Base-by-base conservation (phyloP, 2,888 invertebrate species). In the Ecdyonurus torrentis region DNA sequence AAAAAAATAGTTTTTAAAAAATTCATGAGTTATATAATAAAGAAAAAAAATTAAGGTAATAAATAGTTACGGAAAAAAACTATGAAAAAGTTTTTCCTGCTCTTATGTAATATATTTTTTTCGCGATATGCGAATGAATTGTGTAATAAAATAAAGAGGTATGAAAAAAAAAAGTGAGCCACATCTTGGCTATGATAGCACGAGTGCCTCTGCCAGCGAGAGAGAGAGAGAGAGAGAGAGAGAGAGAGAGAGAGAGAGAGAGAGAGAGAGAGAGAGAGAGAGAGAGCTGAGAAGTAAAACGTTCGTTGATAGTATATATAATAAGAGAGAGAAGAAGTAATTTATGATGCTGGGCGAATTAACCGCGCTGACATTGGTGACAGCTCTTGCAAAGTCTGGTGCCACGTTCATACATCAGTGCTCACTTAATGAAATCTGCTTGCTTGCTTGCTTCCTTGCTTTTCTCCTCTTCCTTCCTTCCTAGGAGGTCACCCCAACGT, bases 171-270 rank as follows among this genome's bases (percentile, higher is more conserved):
- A n/a, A n/a, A n/a, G n/a, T n/a, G n/a, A 15, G 37, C 15, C 37
- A 15, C 37, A 37, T 37, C 37, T 37, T 37, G 37, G 37, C 15
- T 5, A 37, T 37, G 37, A 37, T 37, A 37, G 37, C 37, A 15
- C 15, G 15, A 15, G 37, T 15, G 5, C 7, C 7, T 15, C 5
- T 37, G 37, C 15, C 15, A 37, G 37, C 5, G 37, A 37, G 37
- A 37, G 37, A 37, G 37, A 37, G 37, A 37, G 37, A 37, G 37
- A 37, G 37, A 37, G 37, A 37, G 37, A 37, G 37, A 37, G 37
- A 59, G 59, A 59, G 59, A 20, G 20, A 59, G 59, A 59, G 59
- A 20, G 59, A 59, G 5, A 59, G 59, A 58, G 22, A 19, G 58
- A 58, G 58, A 58, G 58, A 20, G 58, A 58, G 58, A 58, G 58